Conservation (phyloP, 2,888 invertebrate genomes). For the Leptinotarsa rubiginosa region DNA sequence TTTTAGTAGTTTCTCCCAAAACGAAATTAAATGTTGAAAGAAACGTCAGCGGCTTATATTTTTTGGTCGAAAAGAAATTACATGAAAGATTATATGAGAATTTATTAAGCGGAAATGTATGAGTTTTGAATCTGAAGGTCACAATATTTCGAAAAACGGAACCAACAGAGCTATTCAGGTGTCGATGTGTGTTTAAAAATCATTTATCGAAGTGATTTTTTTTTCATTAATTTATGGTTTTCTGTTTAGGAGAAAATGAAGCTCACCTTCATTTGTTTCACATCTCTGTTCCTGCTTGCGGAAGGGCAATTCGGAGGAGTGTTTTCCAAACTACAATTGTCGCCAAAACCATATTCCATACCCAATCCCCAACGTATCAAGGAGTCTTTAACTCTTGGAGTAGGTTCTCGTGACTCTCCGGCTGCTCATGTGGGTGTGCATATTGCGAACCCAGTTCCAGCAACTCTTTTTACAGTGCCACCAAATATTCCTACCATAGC, state of each 20-base stretch:
- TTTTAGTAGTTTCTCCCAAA: too few species aligned
- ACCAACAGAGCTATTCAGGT: not conserved
- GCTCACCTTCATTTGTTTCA: conserved; percentile 1
- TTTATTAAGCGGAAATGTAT: not conserved
- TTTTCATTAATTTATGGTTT: not conserved
- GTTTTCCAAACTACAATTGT: not conserved
- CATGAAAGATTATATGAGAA: not conserved
- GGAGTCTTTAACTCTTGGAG: not conserved
- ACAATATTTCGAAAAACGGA: too few species aligned
- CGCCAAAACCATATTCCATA: not conserved
- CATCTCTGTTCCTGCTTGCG: not conserved
- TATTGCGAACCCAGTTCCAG: not conserved
- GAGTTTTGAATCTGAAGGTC: too few species aligned
- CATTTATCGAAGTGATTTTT: not conserved
- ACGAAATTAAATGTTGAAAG: too few species aligned
- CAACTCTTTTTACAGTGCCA: not conserved
- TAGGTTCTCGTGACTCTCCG: not conserved
- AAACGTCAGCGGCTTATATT: too few species aligned
- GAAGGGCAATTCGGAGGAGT: not conserved
- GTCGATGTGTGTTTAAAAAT: not conserved
- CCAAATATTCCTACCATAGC: not conserved
- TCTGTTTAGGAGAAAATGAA: conserved; percentile 20
- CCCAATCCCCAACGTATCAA: not conserved
- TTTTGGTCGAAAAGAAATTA: too few species aligned
- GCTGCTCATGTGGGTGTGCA: not conserved